Evolutionary conservation across 2,888 invertebrate genomes (phyloP), one percentile per base, ranked within the genome.

Genomic region (Drosophila kuntzei): DNA sequence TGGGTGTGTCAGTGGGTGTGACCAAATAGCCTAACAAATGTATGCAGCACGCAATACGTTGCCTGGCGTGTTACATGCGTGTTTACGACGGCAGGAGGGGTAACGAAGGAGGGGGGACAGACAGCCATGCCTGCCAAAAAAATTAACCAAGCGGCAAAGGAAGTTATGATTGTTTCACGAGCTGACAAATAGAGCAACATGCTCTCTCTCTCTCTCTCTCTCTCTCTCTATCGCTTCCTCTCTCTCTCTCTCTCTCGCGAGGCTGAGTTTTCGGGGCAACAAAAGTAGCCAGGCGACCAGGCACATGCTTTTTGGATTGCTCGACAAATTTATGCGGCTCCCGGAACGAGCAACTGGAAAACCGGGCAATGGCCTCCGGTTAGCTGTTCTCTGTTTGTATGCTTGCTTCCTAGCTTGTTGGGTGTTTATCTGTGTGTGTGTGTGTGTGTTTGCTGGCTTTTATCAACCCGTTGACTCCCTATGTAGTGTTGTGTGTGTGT

Each of bases 121-220:
- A 29, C 27, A 18, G 9, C 32, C 41, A 27, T 16, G 46, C 11
- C 54, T 65, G 55, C 46, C 61, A 53, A 65, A 65, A 69, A 81
- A 68, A 66, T 62, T 46, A 53, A 47, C 59, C 47, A 69, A 62
- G 53, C 51, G 61, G 50, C 71, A 64, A 44, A 80, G 83, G 83
- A 86, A 82, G 82, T 88, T 82, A 82, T 88, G 83, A 88, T 88
- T 88, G 83, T 83, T 83, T 88, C 83, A 86, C 86, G 79, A 82
- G 73, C 83, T 88, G 83, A 83, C 83, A 83, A 88, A 83, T 83
- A 82, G 86, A 88, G 64, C 88, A 82, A 87, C 87, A 84, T 78
- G 75, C 79, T 59, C 20, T 32, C 25, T 49, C 61, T 34, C 32
- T 50, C 41, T 51, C 57, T 7, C 8, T 16, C 39, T 18, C 29